These are phyloP conservation scores for Datnioides undecimradiatus DNA, from an alignment of 2,113 vertebrate genomes.

Conservation along the genomic window DNA sequence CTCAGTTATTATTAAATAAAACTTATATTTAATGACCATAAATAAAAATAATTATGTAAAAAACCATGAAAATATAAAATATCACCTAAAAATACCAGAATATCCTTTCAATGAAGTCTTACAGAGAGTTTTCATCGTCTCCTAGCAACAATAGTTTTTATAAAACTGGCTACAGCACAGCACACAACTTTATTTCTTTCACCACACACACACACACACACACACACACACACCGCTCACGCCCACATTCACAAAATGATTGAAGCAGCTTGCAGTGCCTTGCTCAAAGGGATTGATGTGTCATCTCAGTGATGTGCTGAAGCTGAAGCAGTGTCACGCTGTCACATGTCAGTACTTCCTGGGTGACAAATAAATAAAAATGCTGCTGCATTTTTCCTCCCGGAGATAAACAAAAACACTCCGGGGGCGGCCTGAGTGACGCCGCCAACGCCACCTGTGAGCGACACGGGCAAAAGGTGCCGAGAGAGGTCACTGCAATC, in stretches of 20 bases:
- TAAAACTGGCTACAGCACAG: neutral
- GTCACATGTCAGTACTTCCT: constrained; percentile 6
- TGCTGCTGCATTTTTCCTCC: neutral
- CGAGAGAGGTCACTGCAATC: neutral
- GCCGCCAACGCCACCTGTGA: neutral
- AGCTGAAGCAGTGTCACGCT: constrained; percentile 1
- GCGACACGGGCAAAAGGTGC: neutral
- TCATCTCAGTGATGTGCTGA: constrained; percentile 9
- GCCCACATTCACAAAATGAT: neutral
- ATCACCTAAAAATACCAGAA: neutral
- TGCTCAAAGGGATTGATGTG: neutral
- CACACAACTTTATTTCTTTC: neutral
- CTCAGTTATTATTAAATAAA: no score
- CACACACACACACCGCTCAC: neutral
- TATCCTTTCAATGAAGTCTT: neutral
- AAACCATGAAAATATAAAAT: neutral
- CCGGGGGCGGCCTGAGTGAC: neutral
- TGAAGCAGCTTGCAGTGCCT: constrained; percentile 3
- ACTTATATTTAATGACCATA: neutral
- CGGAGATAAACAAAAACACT: neutral
- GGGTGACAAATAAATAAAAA: constrained; percentile 12
- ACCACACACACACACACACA: neutral
- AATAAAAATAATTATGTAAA: no score
- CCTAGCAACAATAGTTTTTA: constrained; percentile 15
- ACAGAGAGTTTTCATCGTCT: neutral